Evolutionary conservation across 2,888 invertebrate genomes (phyloP).

Genomic region (Plebejus melissa): DNA sequence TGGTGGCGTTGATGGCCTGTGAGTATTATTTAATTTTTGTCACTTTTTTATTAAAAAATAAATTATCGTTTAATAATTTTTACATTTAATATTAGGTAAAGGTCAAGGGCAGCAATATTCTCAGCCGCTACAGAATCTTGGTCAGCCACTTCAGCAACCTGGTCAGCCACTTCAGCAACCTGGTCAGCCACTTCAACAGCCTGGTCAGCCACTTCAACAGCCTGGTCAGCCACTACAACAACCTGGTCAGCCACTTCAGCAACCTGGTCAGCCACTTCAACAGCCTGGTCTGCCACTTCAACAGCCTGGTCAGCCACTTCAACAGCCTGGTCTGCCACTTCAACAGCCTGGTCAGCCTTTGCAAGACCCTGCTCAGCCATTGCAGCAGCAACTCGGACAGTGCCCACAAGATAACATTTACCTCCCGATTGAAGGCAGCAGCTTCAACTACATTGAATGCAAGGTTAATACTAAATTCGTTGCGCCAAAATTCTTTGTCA

Average conservation of each 20-base stretch:
- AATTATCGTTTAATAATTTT: neutral
- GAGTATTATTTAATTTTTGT: neutral
- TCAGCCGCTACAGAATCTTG: neutral
- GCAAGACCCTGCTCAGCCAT: neutral
- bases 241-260: neutral
- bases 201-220: neutral
- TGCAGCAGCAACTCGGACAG: neutral
- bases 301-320: neutral
- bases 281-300: neutral
- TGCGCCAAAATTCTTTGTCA: no score
- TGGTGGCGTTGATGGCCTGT: neutral
- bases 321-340: neutral
- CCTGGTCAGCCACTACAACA: neutral
- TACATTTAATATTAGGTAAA: neutral
- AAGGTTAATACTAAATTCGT: neutral
- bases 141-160: neutral
- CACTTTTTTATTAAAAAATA: neutral
- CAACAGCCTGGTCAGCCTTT: neutral
- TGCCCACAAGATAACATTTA: neutral
- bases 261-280: neutral
- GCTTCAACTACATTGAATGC: constrained; percentile 2
- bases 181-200: neutral
- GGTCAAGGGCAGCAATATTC: neutral
- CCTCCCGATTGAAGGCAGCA: neutral
- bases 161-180: neutral